Conservation (phyloP, 2,888 invertebrate genomes). For the Epirrita christyi region DNA sequence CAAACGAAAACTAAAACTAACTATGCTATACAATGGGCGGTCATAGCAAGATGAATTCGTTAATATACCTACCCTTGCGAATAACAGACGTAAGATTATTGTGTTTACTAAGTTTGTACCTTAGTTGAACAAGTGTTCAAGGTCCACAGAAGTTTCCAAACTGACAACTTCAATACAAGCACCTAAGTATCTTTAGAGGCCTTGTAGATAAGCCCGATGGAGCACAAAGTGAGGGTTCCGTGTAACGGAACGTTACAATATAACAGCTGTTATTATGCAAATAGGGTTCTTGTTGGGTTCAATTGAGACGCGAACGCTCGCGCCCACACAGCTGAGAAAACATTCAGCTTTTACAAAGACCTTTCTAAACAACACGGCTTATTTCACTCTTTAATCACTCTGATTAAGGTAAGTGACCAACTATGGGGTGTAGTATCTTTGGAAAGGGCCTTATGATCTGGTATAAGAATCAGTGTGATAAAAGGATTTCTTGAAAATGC, state of each 20-base stretch:
- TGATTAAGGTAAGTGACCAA: no score
- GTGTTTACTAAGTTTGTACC: no score
- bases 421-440: neutral
- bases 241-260: constrained; percentile 24
- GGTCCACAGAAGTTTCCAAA: no score
- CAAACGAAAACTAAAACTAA: no score
- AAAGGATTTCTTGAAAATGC: no score
- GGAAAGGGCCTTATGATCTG: neutral
- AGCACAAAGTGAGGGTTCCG: constrained; percentile 22
- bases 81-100: no score
- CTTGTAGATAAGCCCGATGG: constrained; percentile 20
- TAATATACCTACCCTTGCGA: no score
- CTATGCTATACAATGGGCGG: no score
- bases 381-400: no score
- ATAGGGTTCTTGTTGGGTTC: constrained; percentile 21
- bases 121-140: no score
- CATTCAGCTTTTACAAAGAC: neutral
- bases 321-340: constrained; percentile 9
- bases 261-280: constrained; percentile 33
- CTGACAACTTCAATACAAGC: constrained; percentile 7
- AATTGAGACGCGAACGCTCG: constrained; percentile 30
- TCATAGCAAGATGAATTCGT: no score
- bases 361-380: neutral
- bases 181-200: neutral
- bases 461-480: no score